These are phyloP conservation scores for Tachyglossus aculeatus DNA, from an alignment of 2,797 vertebrate genomes.

Conservation along the genomic window DNA sequence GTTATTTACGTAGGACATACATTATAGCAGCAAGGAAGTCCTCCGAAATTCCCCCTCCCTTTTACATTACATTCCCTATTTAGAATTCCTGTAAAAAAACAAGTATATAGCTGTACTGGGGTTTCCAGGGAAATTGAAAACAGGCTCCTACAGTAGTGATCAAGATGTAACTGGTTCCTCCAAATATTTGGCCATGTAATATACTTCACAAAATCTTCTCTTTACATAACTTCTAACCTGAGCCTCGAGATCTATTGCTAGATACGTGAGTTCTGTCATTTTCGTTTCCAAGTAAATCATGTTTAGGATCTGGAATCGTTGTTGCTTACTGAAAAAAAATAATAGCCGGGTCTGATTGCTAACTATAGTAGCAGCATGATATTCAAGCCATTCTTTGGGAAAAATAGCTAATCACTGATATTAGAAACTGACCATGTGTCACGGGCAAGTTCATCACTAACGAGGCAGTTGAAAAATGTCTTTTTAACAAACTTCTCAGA, in stretches of 20 bases:
- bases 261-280: conserved; percentile 48
- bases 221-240: conserved; percentile 27
- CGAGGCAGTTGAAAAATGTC: neutral
- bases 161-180: conserved; percentile 60
- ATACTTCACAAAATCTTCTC: conserved; percentile 19
- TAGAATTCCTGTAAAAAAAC: conserved; percentile 67
- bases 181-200: conserved; percentile 52
- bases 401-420: conserved; percentile 30
- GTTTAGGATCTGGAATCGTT: conserved; percentile 38
- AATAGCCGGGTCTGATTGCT: conserved; percentile 38
- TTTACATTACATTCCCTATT: conserved; percentile 71
- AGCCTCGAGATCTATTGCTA: conserved; percentile 54
- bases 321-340: conserved; percentile 38
- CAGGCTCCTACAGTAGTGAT: conserved; percentile 57
- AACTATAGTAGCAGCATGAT: conserved; percentile 51
- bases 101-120: conserved; percentile 57
- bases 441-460: conserved; percentile 26
- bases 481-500: conserved; percentile 2
- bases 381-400: conserved; percentile 8
- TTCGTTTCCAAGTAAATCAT: conserved; percentile 37
- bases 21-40: conserved; percentile 45
- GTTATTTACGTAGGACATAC: conserved; percentile 56
- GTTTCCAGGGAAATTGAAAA: conserved; percentile 51
- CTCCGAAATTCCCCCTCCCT: conserved; percentile 61
- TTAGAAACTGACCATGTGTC: conserved; percentile 30